Evolutionary conservation across 2,888 invertebrate species (phyloP), one percentile per base, ranked within the genome.

Genomic region (Xanthorhoe spadicearia): DNA sequence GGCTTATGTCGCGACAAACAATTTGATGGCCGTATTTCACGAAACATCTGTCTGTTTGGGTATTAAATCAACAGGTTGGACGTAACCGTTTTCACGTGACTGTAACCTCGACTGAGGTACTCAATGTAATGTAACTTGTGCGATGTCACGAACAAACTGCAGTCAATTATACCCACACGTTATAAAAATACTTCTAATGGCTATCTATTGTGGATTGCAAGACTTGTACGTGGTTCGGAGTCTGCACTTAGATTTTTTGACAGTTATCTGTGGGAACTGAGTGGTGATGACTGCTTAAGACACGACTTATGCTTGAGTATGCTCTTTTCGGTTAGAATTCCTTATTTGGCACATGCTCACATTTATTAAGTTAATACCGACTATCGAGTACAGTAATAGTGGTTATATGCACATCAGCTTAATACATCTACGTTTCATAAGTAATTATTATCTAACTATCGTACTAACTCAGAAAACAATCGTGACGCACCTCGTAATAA

Each of bases 21-120:
- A 64, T 54, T 59, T 10, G 28, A 61, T 63, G 58, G 57, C 54
- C 28, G 63, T 56, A 64, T 52, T 54, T 46, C 23, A 60, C 58
- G 54, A 55, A 62, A 50, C 58, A 66, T 61, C 57, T 70, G 54
- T 68, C 64, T 70, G 70, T 76, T 76, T 69, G 75, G 71, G 63
- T 74, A 70, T 69, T 69, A 67, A 73, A 73, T 74, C 74, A 77
- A 77, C 74, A 76, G 69, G 73, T 76, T 68, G 55, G 69, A 64
- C 69, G 65, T 68, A 72, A 56, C 59, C 61, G 35, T 61, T 53
- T 52, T 51, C 64, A 63, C 61, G 50, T 73, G 71, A 19, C 51
- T 28, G 19, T 28, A 19, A 23, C 51, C 23, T 23, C 51, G 18
- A 50, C 35, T 9, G 35, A 38, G 35, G 35, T 43, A 43, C 13